Evolutionary conservation across 2,888 invertebrate genomes (phyloP).

Genomic region (Bellardia bayeri): DNA sequence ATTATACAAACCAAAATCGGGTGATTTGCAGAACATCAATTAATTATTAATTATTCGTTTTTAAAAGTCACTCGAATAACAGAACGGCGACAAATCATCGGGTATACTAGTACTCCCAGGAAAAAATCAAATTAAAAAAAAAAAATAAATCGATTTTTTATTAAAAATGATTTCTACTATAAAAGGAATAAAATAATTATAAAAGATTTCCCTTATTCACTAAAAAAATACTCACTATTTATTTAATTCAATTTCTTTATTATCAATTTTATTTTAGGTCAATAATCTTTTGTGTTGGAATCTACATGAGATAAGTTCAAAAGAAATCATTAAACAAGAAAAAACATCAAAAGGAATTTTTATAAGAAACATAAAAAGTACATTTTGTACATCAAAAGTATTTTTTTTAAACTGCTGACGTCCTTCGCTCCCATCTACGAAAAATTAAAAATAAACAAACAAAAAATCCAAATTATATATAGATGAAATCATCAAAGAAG

Average conservation of each 20-base stretch:
- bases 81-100: no score
- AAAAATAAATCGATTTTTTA: no score
- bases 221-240: no score
- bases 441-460: conserved; percentile 48
- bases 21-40: no score
- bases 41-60: no score
- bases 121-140: no score
- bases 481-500: conserved; percentile 37
- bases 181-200: no score
- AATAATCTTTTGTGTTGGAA: conserved; percentile 80
- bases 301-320: conserved; percentile 71
- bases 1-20: no score
- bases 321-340: conserved; percentile 62
- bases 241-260: background rate
- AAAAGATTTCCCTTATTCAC: no score
- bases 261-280: conserved; percentile 77
- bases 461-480: conserved; percentile 71
- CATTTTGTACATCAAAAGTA: conserved; percentile 73
- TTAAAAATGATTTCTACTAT: no score
- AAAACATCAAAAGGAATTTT: conserved; percentile 72
- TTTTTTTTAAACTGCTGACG: conserved; percentile 81
- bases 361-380: conserved; percentile 70
- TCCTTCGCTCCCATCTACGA: conserved; percentile 78
- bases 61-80: no score
- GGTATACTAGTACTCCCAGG: no score